Conservation (phyloP, 2,888 invertebrate genomes). For the Perizoma flavofasciatum region DNA sequence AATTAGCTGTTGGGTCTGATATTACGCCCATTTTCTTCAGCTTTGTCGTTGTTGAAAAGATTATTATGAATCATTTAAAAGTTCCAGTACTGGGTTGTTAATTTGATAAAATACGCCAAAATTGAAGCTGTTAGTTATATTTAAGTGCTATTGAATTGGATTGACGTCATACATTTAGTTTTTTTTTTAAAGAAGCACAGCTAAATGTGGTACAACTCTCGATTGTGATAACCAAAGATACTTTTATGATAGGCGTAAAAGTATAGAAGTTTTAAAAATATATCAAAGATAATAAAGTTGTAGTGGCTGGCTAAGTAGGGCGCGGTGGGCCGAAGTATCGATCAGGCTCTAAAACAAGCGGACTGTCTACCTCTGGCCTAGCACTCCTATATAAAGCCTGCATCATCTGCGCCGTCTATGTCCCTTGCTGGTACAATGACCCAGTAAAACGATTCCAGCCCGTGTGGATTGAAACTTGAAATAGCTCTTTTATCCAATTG, state of each 20-base stretch:
- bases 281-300: constrained; percentile 57
- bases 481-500: constrained; percentile 60
- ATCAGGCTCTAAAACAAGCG: constrained; percentile 77
- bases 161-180: too few species aligned
- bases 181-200: too few species aligned
- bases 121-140: constrained; percentile 7
- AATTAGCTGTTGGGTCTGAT: constrained; percentile 47
- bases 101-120: constrained; percentile 27
- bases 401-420: constrained; percentile 60
- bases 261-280: too few species aligned
- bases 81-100: constrained; percentile 16
- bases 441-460: constrained; percentile 65
- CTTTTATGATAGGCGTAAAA: too few species aligned
- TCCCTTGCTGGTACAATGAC: constrained; percentile 72
- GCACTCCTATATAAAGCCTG: constrained; percentile 60
- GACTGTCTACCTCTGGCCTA: constrained; percentile 67
- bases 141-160: neutral
- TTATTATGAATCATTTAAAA: constrained; percentile 30
- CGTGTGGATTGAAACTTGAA: constrained; percentile 66
- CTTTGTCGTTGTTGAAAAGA: constrained; percentile 35
- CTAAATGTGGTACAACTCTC: too few species aligned
- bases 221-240: too few species aligned
- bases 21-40: constrained; percentile 41
- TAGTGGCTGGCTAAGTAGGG: constrained; percentile 69
- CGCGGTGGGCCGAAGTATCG: constrained; percentile 73